phyloP scores from a whole-genome alignment of 1,140 invertebrate species.

The Maniola jurtina region DNA sequence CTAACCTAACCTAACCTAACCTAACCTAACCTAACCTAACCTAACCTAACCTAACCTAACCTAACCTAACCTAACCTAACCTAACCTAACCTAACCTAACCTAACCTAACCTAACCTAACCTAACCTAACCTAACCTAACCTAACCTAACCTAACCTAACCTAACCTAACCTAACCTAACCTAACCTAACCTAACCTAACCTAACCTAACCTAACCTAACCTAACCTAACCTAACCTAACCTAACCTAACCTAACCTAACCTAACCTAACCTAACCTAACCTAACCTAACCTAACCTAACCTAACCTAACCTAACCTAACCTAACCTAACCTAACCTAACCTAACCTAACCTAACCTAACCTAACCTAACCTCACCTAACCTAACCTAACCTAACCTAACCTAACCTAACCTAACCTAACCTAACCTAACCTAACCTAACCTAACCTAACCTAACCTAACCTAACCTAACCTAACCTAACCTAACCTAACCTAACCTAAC shows the following conservation, averaged over 20 bases:
- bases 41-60: slow-evolving; percentile 47
- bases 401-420: slow-evolving; percentile 32
- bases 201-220: slow-evolving; percentile 26
- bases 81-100: slow-evolving; percentile 45
- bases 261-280: slow-evolving; percentile 32
- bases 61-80: slow-evolving; percentile 40
- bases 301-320: slow-evolving; percentile 52
- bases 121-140: slow-evolving; percentile 44
- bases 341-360: no score
- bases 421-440: slow-evolving; percentile 38
- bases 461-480: slow-evolving; percentile 34
- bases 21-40: slow-evolving; percentile 45
- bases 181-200: slow-evolving; percentile 40
- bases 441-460: slow-evolving; percentile 54
- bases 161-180: slow-evolving; percentile 43
- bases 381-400: slow-evolving; percentile 43
- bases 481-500: slow-evolving; percentile 24
- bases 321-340: slow-evolving; percentile 54
- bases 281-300: slow-evolving; percentile 45
- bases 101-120: slow-evolving; percentile 43
- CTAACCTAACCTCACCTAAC: slow-evolving; percentile 15
- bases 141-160: slow-evolving; percentile 51
- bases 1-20: slow-evolving; percentile 34
- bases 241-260: no score
- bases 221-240: slow-evolving; percentile 17